Evolutionary conservation across 1,140 invertebrate species (phyloP).

Genomic region (Neelides sp.): DNA sequence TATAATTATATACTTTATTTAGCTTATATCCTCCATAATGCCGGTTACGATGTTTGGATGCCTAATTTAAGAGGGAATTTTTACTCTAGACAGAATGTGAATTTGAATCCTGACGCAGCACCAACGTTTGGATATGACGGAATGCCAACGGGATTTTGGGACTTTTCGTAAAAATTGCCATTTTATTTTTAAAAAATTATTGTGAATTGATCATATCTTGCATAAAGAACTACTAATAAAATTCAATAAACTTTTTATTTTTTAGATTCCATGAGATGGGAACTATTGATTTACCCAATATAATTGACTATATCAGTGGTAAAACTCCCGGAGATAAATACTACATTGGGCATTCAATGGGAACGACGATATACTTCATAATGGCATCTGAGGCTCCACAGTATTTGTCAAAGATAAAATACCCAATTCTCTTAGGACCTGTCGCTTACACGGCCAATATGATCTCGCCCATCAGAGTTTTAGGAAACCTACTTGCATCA

Average conservation of each 20-base stretch:
- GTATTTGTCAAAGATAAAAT: slow-evolving; percentile 45
- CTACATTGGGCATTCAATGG: slow-evolving; percentile 46
- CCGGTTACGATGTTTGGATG: slow-evolving; percentile 53
- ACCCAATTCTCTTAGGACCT: slow-evolving; percentile 42
- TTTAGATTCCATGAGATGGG: slow-evolving; percentile 47
- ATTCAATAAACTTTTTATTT: not conserved
- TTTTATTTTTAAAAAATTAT: too few relatives aligned
- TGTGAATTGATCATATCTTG: too few relatives aligned
- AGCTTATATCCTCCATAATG: slow-evolving; percentile 40
- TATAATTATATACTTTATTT: too few relatives aligned
- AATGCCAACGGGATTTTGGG: not conserved
- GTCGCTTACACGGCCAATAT: not conserved
- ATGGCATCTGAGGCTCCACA: slow-evolving; percentile 47
- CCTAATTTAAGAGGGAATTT: slow-evolving; percentile 53
- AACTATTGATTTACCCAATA: slow-evolving; percentile 42
- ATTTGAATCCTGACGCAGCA: not conserved
- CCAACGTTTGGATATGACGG: too few relatives aligned
- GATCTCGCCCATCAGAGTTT: not conserved
- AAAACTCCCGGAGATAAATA: slow-evolving; percentile 36
- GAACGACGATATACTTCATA: slow-evolving; percentile 38
- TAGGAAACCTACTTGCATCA: not conserved
- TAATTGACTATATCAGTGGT: slow-evolving; percentile 40
- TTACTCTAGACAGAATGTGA: slow-evolving; percentile 38
- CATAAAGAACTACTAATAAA: not conserved
- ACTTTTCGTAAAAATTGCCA: not conserved